Evolutionary conservation across 2,888 invertebrate species (phyloP).

Genomic region (Leptinotarsa haldemani): DNA sequence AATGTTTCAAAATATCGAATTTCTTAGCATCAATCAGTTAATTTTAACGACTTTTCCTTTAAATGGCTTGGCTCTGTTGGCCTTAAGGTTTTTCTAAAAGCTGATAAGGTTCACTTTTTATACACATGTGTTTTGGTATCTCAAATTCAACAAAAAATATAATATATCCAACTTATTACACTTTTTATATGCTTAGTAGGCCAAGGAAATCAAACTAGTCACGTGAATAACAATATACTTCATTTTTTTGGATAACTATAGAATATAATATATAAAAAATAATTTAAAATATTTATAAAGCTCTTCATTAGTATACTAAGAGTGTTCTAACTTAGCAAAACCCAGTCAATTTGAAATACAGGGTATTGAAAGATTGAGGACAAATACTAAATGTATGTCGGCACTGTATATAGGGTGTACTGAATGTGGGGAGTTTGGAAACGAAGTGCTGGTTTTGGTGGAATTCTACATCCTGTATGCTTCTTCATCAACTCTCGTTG

Average conservation of each 20-base stretch:
- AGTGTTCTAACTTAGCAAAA: conserved; percentile 35
- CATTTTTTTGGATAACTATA: conserved; percentile 39
- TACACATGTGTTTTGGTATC: no score
- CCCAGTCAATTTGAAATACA: conserved; percentile 34
- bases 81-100: no score
- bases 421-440: not conserved
- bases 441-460: not conserved
- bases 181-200: not conserved
- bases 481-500: no score
- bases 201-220: conserved; percentile 28
- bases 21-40: no score
- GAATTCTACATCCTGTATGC: no score
- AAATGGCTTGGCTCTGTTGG: no score
- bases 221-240: conserved; percentile 42
- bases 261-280: conserved; percentile 36
- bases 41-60: no score
- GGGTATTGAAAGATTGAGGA: not conserved
- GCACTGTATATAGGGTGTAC: not conserved
- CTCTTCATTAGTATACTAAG: conserved; percentile 40
- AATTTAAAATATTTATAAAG: conserved; percentile 37
- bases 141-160: no score
- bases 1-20: no score
- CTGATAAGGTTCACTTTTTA: no score
- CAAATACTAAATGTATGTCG: conserved; percentile 19
- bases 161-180: no score